Evolutionary conservation across 2,113 vertebrate genomes (phyloP).

Genomic region (Scalopus aquaticus): DNA sequence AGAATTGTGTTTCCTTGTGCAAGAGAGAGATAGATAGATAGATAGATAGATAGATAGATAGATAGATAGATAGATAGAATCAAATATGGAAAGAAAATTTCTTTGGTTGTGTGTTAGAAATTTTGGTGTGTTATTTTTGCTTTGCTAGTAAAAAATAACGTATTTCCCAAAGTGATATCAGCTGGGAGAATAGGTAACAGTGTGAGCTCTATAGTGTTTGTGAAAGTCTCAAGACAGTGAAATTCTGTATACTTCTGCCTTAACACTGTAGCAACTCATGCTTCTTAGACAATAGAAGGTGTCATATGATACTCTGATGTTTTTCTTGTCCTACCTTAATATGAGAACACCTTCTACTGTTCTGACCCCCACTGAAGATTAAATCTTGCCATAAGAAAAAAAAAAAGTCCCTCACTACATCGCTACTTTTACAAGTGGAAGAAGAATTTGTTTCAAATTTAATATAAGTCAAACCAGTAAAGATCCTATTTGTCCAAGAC

Average conservation of each 20-base stretch:
- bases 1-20: not conserved
- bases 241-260: slow-evolving; percentile 20
- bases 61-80: not conserved
- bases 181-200: not conserved
- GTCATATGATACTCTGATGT: not conserved
- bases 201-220: not conserved
- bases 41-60: no score
- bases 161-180: not conserved
- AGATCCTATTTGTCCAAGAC: slow-evolving; percentile 33
- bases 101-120: not conserved
- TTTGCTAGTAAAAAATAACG: not conserved
- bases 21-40: no score
- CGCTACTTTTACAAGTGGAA: slow-evolving; percentile 34
- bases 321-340: slow-evolving; percentile 47
- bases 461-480: slow-evolving; percentile 51
- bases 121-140: not conserved
- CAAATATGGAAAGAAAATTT: not conserved
- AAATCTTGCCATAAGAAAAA: not conserved
- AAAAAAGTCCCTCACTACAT: not conserved
- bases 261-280: not conserved
- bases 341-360: slow-evolving; percentile 45
- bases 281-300: slow-evolving; percentile 5
- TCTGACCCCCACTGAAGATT: slow-evolving; percentile 36
- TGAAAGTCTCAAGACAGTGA: not conserved
- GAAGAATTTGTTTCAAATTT: slow-evolving; percentile 65